Base-by-base conservation (phyloP, 1,140 invertebrate species). In the Ooceraea biroi region DNA sequence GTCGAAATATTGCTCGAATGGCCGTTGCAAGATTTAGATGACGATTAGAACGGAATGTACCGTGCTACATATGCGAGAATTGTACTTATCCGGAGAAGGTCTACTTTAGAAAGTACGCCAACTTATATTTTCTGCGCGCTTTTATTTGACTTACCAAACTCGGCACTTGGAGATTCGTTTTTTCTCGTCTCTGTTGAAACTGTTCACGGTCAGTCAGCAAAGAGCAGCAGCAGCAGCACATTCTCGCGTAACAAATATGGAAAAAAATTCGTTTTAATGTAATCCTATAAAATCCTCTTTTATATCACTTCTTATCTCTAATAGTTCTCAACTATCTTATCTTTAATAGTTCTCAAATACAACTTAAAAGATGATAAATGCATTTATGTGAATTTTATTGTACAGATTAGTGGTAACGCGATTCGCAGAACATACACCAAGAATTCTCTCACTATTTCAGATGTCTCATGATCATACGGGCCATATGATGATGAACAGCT, bases 401-500 rank as follows among this genome's bases (percentile, higher is more conserved):
- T 55, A 22, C n/a, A 7, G 52, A 55, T 5, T 19, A 19, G 8
- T 22, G 52, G 2, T 55, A 19, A 4, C 0, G n/a, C 2, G 19
- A 10, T 10, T 19, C 27, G 12, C 63, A 55, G 5, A 0, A 11
- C 60, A 30, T 55, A 19, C 69, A 41, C 22, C 27, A 19, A 76
- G 5, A 22, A 44, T 30, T 17, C 0, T 7, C 41, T 63, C 60
- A 3, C 68, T 71, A 46, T 83, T 72, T 0, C 58, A 91, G 87
- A 91, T 92, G 91, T 87, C 86, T 63, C 88, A 92, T 55, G 83
- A 91, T 85, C 89, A 92, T 41, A 78, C 84, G 63, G 46, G 50
- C 0, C 88, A 91, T 36, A 87, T 86, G 72, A 91, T 88, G 66
- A 82, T 12, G 55, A 61, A 82, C 19, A n/a, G 1, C 14, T 60